Evolutionary conservation across 1,140 invertebrate genomes (phyloP).

Genomic region (Apis laboriosa): DNA sequence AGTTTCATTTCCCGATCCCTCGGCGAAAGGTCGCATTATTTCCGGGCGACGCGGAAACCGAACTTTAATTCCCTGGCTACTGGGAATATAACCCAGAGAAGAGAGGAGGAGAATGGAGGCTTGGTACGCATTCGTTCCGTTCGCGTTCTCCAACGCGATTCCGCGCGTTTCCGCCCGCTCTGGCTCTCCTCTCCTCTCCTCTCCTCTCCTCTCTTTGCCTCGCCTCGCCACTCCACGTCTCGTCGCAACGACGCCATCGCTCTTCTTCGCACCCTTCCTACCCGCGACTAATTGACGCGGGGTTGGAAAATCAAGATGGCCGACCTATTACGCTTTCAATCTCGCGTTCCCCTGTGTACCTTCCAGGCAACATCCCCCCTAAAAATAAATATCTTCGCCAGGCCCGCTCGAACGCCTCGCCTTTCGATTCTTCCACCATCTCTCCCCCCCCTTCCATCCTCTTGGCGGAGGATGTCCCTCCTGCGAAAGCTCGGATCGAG

Average conservation of each 20-base stretch:
- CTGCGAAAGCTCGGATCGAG: too few relatives aligned
- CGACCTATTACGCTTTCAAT: slow-evolving; percentile 79
- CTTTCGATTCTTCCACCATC: not conserved
- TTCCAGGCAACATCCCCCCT: slow-evolving; percentile 53
- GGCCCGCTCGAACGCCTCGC: slow-evolving; percentile 38
- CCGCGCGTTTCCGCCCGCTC: slow-evolving; percentile 31
- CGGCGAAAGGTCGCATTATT: slow-evolving; percentile 59
- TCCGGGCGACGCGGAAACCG: slow-evolving; percentile 62
- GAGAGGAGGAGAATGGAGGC: not conserved
- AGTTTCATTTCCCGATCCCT: slow-evolving; percentile 64
- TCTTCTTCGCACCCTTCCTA: slow-evolving; percentile 74
- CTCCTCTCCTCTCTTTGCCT: slow-evolving; percentile 9
- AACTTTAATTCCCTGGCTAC: slow-evolving; percentile 55
- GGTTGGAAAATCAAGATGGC: slow-evolving; percentile 78
- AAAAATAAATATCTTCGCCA: slow-evolving; percentile 62
- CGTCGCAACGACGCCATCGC: slow-evolving; percentile 72
- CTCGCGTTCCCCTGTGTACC: slow-evolving; percentile 61
- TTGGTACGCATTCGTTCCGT: slow-evolving; percentile 36
- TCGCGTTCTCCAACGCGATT: slow-evolving; percentile 39
- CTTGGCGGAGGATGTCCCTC: not conserved
- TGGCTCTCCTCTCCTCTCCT: not conserved
- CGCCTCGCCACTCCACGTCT: slow-evolving; percentile 35
- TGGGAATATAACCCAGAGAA: not conserved
- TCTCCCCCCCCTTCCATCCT: too few relatives aligned
- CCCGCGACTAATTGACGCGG: slow-evolving; percentile 75